Base-by-base conservation (phyloP, 2,888 invertebrate species). In the Sthenelais limicola region DNA sequence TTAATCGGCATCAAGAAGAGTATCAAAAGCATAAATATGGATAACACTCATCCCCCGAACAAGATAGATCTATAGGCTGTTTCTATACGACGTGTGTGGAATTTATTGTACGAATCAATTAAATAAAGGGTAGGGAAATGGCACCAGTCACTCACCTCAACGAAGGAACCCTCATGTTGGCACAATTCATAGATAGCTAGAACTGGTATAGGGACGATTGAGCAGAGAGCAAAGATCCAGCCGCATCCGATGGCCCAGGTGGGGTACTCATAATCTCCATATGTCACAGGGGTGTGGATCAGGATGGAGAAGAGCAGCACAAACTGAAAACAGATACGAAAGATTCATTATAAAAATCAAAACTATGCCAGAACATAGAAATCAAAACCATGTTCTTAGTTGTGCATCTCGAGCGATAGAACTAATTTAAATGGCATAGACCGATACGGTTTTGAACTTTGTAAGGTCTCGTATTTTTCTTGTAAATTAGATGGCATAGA, bases 261-360 rank as follows among this genome's bases (percentile, higher is more conserved):
- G 1, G 87, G 87, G 76, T 86, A 87, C 15, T 75, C 47, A 74
- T 84, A 83, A 26, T 78, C 79, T 18, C 85, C 86, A 76, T 88
- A 88, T 0, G 85, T 84, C 5, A 88, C 88, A 12, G 88, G 85
- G 21, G 81, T 82, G 71, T 88, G 82, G 12, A 81, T 84, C 21
- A 80, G 77, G 12, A 86, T 79, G 73, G 82, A 85, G 78, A 83
- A 84, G 70, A 85, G 70, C 82, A 86, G 83, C 71, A 87, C 80
- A 75, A 82, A 85, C 86, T 87, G 81, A 54, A 81, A 78, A 68
- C 3, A 32, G 7, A 38, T n/a, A n/a, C n/a, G 7, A 66, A 35
- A 54, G 54, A 26, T 26, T 54, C 26, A 26, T 3, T 54, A 54
- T 24, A 48, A 9, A 5, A 48, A 43, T 43, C 9, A 9, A 43